Conservation (phyloP, 2,888 invertebrate species). For the Holacanthella duospinosa region DNA sequence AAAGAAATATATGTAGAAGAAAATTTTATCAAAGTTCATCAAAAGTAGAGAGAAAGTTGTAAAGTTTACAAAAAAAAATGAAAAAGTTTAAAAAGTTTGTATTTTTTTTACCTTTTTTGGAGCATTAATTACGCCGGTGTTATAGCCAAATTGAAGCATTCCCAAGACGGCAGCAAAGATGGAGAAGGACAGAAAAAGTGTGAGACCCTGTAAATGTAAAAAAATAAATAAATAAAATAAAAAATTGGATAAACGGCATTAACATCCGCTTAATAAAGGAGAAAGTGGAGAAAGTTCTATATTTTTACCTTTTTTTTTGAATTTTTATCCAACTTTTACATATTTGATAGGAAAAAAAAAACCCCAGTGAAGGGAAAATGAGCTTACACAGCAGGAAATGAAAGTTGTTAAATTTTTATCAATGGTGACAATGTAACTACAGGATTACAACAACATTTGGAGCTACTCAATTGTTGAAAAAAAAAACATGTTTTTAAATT, state of each 20-base stretch:
- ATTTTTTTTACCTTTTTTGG: constrained; percentile 61
- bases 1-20: not conserved
- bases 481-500: too few species aligned
- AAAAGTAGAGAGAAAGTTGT: not conserved
- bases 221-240: constrained; percentile 12
- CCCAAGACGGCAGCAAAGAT: constrained; percentile 88
- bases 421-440: not conserved
- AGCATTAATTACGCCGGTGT: constrained; percentile 92
- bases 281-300: not conserved
- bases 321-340: not conserved
- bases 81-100: not conserved
- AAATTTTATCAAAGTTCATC: too few species aligned
- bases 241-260: not conserved
- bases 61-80: not conserved
- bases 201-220: constrained; percentile 70
- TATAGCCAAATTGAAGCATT: constrained; percentile 93
- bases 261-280: not conserved
- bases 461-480: too few species aligned
- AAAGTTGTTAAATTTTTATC: not conserved
- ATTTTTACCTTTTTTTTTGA: not conserved
- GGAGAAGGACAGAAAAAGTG: constrained; percentile 86
- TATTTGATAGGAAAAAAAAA: not conserved
- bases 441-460: too few species aligned
- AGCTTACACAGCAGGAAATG: not conserved
- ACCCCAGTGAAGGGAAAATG: not conserved